Conservation (phyloP, 2,113 vertebrate genomes). For the Delphinapterus leucas region DNA sequence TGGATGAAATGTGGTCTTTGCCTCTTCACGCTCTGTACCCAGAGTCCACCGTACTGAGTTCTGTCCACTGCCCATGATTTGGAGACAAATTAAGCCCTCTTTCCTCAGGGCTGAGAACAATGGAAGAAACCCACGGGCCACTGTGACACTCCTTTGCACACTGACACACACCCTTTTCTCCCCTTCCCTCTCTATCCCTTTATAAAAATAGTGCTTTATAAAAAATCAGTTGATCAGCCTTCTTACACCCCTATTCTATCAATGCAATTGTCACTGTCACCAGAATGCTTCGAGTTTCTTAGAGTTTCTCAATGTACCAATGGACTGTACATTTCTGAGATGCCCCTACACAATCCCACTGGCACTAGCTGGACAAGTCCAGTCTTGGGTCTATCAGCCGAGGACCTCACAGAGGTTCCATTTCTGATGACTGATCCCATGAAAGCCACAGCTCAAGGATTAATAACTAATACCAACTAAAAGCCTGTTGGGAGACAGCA, state of each 20-base stretch:
- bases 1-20: background rate
- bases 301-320: background rate
- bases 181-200: background rate
- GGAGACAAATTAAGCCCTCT: background rate
- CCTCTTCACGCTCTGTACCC: background rate
- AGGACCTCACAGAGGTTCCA: background rate
- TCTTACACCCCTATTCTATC: background rate
- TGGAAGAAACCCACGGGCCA: background rate
- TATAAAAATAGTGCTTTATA: background rate
- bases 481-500: background rate
- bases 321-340: too few relatives aligned
- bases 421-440: background rate
- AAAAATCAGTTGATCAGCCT: background rate
- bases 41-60: background rate
- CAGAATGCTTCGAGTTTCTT: background rate
- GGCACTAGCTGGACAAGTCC: background rate
- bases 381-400: background rate
- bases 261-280: background rate
- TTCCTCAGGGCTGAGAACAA: background rate
- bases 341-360: background rate
- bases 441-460: background rate
- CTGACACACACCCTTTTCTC: background rate
- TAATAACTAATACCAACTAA: background rate
- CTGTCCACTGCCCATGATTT: background rate
- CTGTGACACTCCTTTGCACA: background rate